phyloP scores from a whole-genome alignment of 2,797 vertebrate genomes.

The Hoplostethus mediterraneus region DNA sequence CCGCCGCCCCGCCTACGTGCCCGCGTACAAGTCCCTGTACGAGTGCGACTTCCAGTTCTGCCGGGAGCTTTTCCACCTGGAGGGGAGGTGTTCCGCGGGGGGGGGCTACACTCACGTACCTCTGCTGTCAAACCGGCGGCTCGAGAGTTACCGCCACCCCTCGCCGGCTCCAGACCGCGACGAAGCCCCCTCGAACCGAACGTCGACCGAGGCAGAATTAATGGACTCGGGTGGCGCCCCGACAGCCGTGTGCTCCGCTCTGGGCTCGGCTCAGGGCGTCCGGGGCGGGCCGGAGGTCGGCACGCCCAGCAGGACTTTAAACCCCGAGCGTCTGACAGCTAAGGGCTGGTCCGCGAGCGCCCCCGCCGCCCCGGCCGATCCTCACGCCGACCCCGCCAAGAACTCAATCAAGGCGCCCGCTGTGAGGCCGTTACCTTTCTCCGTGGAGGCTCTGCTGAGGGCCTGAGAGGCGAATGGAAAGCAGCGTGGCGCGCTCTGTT shows the following conservation, averaged over 20 bases:
- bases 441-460: conserved; percentile 83
- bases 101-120: conserved; percentile 41
- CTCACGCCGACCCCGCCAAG: conserved; percentile 65
- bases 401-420: conserved; percentile 70
- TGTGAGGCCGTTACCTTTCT: conserved; percentile 80
- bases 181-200: conserved; percentile 43
- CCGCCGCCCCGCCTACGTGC: conserved; percentile 68
- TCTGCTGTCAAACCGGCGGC: conserved; percentile 44
- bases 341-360: conserved; percentile 57
- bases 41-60: conserved; percentile 79
- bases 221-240: conserved; percentile 37
- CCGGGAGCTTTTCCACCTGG: conserved; percentile 69
- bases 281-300: conserved; percentile 35
- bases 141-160: conserved; percentile 28
- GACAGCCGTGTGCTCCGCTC: conserved; percentile 34
- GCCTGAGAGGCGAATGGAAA: conserved; percentile 66
- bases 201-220: conserved; percentile 13
- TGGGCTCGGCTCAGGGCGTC: conserved; percentile 51
- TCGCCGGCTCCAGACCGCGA: conserved; percentile 35
- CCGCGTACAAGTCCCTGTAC: conserved; percentile 71
- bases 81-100: conserved; percentile 51
- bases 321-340: conserved; percentile 49
- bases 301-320: conserved; percentile 65
- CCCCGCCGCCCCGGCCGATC: conserved; percentile 31
- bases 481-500: conserved; percentile 52